Base-by-base conservation (phyloP, 2,113 vertebrate species). In the Petrocephalus zakoni region DNA sequence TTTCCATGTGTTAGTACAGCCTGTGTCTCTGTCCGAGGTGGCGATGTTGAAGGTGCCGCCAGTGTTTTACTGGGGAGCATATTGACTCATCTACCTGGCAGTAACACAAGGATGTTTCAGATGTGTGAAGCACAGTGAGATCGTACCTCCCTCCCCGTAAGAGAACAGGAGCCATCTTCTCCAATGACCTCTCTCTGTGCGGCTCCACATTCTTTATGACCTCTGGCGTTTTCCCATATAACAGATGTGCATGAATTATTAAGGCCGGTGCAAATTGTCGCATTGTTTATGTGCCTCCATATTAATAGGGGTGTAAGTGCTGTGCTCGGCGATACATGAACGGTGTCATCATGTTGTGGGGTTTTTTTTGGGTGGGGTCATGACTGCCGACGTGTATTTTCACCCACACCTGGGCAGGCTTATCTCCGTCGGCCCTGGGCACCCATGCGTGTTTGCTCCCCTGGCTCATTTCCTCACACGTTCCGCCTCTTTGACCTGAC, bases 231-330 rank as follows among this genome's bases (percentile, higher is more conserved):
- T 78, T 78, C 72, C 72, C 72, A 19, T 78, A 78, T 13, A 78
- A 42, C 72, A 78, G 72, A 78, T 78, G 72, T 78, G 72, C 34
- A 78, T 78, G 72, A 78, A 78, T 78, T 78, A 78, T 78, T 78
- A 78, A 78, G 72, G 34, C 72, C 4, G 34, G 11, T 19, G 34
- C 72, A 78, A 78, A 42, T 42, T 78, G 72, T 78, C 2, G 72
- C 72, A 78, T 78, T 78, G 72, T 78, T 78, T 78, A 78, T 42
- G 34, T 19, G 34, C 72, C 72, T 78, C 72, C 72, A 42, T 78
- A 78, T 34, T 78, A 78, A 78, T 78, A 19, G 72, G 34, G 15
- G 72, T 42, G 19, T 42, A 42, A 78, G 72, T 78, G 72, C 17
- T 1, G 17, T 0, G 15, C 29, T 75, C 29, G 1, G 29, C 2